Conservation (phyloP, 2,113 vertebrate species). For the Oncorhynchus clarkii region DNA sequence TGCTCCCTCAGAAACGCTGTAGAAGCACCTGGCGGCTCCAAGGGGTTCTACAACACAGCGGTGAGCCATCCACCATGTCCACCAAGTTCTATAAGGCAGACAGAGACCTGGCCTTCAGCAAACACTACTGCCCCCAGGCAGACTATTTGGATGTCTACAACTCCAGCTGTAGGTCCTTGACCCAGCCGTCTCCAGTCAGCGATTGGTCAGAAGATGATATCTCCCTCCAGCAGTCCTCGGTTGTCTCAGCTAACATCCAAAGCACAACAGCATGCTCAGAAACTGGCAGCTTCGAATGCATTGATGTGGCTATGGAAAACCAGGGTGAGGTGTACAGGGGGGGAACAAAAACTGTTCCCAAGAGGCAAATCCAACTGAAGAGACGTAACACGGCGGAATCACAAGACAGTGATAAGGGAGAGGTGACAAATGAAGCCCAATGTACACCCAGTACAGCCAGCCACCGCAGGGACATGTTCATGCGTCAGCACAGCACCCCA, state of each 20-base stretch:
- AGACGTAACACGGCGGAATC: conserved; percentile 66
- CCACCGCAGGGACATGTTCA: conserved; percentile 61
- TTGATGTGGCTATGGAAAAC: conserved; percentile 79
- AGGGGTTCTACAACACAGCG: conserved; percentile 26
- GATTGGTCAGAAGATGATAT: conserved; percentile 73
- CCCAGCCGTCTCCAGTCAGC: conserved; percentile 40
- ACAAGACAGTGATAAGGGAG: background rate
- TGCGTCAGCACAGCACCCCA: conserved; percentile 66
- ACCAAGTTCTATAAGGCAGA: conserved; percentile 67
- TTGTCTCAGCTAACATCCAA: conserved; percentile 46
- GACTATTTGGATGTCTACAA: conserved; percentile 67
- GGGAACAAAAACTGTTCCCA: conserved; percentile 82
- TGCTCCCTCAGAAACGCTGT: conserved; percentile 3
- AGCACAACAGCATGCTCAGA: conserved; percentile 66
- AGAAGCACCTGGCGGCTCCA: conserved; percentile 19
- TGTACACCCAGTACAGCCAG: background rate
- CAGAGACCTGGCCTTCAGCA: conserved; percentile 62
- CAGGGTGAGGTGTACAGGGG: conserved; percentile 59
- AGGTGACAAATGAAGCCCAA: conserved; percentile 19
- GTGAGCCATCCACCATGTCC: conserved; percentile 41
- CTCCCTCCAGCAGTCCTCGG: conserved; percentile 53
- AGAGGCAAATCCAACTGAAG: conserved; percentile 86
- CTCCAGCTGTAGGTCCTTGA: conserved; percentile 50
- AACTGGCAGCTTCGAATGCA: conserved; percentile 68
- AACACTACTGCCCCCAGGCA: conserved; percentile 61